Percentiles rank a stretch among this genome's conserved stretches.
These are phyloP conservation scores for Smittia aterrima DNA, from an alignment of 2,888 invertebrate genomes.

Conservation along the genomic window DNA sequence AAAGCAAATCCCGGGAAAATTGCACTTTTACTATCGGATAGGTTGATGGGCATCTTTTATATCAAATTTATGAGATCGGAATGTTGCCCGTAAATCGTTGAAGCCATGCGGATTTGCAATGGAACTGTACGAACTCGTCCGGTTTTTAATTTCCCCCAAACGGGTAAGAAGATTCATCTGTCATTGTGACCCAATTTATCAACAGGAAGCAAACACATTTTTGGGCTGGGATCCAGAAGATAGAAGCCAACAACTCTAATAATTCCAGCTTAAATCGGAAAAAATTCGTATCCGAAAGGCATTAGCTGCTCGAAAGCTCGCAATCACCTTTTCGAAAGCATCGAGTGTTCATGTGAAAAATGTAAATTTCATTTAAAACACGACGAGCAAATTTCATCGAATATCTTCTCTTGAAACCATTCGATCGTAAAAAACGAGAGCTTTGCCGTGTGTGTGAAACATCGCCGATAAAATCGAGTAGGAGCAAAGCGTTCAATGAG, in stretches of 20 bases:
- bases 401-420: background rate
- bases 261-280: no score
- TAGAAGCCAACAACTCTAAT: no score
- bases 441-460: background rate
- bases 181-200: no score
- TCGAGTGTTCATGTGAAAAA: background rate
- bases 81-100: no score
- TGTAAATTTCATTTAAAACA: constrained; percentile 15
- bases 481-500: background rate
- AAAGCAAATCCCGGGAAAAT: constrained; percentile 39
- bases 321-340: background rate
- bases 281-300: no score
- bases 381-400: background rate
- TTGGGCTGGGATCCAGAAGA: no score
- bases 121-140: no score
- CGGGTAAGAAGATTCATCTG: no score
- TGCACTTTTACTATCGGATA: constrained; percentile 39
- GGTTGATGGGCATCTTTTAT: constrained; percentile 7
- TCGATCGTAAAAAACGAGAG: background rate
- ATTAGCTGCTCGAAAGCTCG: background rate
- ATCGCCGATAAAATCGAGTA: background rate
- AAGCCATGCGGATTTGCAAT: no score
- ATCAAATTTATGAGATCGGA: no score
- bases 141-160: no score
- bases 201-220: no score